A percentile compares a stretch with the other conserved stretches of the same genome.
Evolutionary conservation across 2,797 vertebrate species (phyloP).

Genomic region (Gallinago nigripennis): DNA sequence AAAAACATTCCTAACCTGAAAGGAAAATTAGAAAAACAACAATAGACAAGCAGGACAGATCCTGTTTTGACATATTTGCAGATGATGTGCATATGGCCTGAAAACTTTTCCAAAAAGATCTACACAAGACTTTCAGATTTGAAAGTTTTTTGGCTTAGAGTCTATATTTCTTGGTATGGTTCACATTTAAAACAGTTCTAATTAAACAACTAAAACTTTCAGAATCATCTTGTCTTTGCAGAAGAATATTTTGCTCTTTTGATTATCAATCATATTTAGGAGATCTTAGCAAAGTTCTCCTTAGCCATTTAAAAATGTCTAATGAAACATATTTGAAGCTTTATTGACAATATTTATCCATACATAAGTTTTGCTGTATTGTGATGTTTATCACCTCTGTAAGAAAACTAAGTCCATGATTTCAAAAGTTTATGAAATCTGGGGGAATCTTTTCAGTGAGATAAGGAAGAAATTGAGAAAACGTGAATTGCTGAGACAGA

Average conservation of each 20-base stretch:
- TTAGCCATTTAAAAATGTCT: neutral
- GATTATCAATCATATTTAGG: neutral
- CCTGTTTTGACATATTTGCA: constrained; percentile 10
- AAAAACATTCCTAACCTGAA: constrained; percentile 5
- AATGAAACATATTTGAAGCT: neutral
- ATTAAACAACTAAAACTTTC: neutral
- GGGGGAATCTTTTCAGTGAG: neutral
- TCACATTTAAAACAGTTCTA: neutral
- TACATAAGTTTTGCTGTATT: neutral
- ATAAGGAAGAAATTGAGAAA: neutral
- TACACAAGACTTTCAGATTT: neutral
- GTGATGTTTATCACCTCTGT: neutral
- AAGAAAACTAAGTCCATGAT: neutral
- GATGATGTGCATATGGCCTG: neutral
- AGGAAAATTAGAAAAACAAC: neutral
- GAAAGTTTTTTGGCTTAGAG: neutral
- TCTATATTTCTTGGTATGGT: neutral
- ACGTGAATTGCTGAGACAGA: neutral
- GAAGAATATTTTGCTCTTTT: neutral
- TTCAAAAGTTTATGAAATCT: neutral
- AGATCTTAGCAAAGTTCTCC: neutral
- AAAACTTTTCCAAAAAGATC: neutral
- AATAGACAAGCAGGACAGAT: neutral
- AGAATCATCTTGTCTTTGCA: neutral
- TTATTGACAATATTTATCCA: neutral